A percentile compares a stretch with the other conserved stretches of the same genome.
These are phyloP conservation scores for Cydia pomonella DNA, from an alignment of 1,140 invertebrate genomes.

Conservation along the genomic window DNA sequence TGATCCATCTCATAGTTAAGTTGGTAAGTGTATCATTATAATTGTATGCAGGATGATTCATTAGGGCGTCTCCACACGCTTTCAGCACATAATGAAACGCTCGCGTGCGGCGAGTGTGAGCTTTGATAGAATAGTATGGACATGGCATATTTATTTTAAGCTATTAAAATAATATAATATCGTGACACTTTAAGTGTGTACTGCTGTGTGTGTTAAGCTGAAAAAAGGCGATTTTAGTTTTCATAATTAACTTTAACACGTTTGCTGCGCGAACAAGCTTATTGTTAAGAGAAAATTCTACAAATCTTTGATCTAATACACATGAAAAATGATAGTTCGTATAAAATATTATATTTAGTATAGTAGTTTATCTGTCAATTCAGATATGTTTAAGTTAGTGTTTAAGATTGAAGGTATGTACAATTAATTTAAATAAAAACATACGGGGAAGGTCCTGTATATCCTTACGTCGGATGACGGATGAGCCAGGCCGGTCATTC, in stretches of 20 bases:
- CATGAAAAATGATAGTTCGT: too few relatives aligned
- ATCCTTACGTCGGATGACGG: constrained; percentile 53
- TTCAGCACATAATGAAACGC: constrained; percentile 60
- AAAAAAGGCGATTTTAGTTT: not conserved
- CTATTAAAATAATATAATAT: not conserved
- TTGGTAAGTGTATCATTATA: constrained; percentile 40
- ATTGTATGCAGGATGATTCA: constrained; percentile 61
- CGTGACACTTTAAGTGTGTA: not conserved
- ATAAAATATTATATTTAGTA: too few relatives aligned
- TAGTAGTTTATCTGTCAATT: too few relatives aligned
- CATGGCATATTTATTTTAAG: constrained; percentile 30
- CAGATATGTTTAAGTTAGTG: too few relatives aligned
- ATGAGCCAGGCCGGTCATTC: constrained; percentile 60
- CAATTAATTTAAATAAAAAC: too few relatives aligned
- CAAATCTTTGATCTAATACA: too few relatives aligned
- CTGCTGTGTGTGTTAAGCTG: too few relatives aligned
- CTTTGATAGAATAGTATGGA: constrained; percentile 45
- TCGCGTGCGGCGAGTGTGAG: constrained; percentile 66
- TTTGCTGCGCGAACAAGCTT: too few relatives aligned
- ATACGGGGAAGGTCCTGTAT: constrained; percentile 38
- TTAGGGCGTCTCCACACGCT: constrained; percentile 58
- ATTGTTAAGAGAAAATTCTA: too few relatives aligned
- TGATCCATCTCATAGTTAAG: not conserved
- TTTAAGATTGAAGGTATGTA: too few relatives aligned
- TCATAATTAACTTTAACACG: too few relatives aligned